These are phyloP conservation scores for Avahi laniger DNA, from an alignment of 2,797 vertebrate genomes.

Conservation along the genomic window DNA sequence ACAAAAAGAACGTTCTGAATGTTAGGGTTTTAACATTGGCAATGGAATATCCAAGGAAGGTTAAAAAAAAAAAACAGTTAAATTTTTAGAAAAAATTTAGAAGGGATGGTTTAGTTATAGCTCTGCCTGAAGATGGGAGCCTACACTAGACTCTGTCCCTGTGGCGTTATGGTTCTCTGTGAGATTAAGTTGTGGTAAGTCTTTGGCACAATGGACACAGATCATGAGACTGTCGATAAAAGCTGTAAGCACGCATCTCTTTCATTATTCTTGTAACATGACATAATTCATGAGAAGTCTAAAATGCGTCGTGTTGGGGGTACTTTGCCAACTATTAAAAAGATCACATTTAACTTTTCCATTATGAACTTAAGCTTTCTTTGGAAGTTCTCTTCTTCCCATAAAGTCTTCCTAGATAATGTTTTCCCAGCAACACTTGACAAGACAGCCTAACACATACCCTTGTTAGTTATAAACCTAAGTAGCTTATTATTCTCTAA, in stretches of 20 bases:
- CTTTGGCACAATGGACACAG: not conserved
- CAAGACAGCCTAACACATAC: not conserved
- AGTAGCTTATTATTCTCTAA: not conserved
- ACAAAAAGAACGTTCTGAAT: not conserved
- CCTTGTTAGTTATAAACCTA: not conserved
- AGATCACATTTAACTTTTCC: slow-evolving; percentile 51
- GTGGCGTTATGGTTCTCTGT: not conserved
- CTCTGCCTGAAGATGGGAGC: not conserved
- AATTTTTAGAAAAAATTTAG: not conserved
- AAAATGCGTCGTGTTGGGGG: not conserved
- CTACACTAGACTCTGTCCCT: not conserved
- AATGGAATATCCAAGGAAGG: not conserved
- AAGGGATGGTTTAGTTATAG: not conserved
- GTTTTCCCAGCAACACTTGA: slow-evolving; percentile 39
- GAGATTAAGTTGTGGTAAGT: not conserved
- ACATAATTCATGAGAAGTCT: slow-evolving; percentile 16
- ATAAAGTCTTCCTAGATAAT: slow-evolving; percentile 29
- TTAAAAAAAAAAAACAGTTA: not conserved
- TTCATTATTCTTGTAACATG: not conserved
- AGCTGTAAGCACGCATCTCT: not conserved
- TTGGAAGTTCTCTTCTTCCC: slow-evolving; percentile 38
- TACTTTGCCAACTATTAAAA: slow-evolving; percentile 36
- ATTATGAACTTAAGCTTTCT: slow-evolving; percentile 29
- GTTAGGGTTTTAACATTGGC: not conserved
- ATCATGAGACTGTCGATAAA: not conserved